phyloP scores from a whole-genome alignment of 2,888 invertebrate genomes.

The Zaprionus bogoriensis region DNA sequence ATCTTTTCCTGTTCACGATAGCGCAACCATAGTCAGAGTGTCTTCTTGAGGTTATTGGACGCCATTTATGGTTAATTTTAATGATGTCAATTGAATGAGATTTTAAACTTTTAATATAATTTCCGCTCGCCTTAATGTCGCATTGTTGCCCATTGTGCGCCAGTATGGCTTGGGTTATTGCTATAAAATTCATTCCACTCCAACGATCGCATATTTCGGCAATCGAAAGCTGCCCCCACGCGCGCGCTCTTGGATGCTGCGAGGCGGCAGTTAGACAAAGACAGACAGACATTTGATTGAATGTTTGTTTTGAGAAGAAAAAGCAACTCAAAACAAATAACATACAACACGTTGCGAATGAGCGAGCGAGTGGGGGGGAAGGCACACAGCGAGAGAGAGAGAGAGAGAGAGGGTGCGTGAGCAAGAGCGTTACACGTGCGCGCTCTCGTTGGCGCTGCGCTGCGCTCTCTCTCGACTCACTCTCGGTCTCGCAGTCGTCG shows the following conservation, averaged over 20 bases:
- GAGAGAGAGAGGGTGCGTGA: constrained; percentile 1
- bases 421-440: constrained; percentile 29
- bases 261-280: constrained; percentile 1
- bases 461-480: too few species aligned
- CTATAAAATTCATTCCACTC: constrained; percentile 29
- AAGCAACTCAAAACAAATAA: constrained; percentile 9
- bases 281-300: constrained; percentile 46
- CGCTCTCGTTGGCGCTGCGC: constrained; percentile 13
- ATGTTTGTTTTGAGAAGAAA: constrained; percentile 62
- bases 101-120: constrained; percentile 22
- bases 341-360: constrained; percentile 11
- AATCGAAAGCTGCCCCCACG: constrained; percentile 60
- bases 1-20: background rate
- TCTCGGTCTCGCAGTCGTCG: too few species aligned
- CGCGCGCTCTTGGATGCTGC: constrained; percentile 3
- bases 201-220: constrained; percentile 26
- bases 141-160: constrained; percentile 26
- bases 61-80: constrained; percentile 26
- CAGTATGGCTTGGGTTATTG: constrained; percentile 4
- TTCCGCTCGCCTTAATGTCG: constrained; percentile 8
- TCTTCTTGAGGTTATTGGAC: background rate
- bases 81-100: constrained; percentile 23
- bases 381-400: background rate
- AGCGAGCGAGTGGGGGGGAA: background rate
- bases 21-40: background rate